Evolutionary conservation across 92 coral and sea anemone genomes (phyloP).

Genomic region (Parazoanthus swiftii): DNA sequence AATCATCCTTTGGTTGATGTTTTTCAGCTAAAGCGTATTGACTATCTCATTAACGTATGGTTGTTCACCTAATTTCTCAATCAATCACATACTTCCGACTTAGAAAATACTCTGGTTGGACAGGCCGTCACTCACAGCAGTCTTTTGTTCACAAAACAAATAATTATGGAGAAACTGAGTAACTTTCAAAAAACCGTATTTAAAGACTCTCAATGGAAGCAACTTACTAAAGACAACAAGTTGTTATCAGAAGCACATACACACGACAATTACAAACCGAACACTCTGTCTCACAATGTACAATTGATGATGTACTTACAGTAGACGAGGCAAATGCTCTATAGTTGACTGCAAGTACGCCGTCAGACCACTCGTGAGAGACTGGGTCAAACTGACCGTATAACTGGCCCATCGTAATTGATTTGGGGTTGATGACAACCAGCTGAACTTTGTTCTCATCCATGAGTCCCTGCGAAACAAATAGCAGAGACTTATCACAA

Average conservation of each 20-base stretch:
- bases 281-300: not conserved
- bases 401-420: conserved; percentile 97
- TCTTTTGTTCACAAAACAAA: not conserved
- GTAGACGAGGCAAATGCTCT: conserved; percentile 97
- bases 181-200: no score
- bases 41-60: no score
- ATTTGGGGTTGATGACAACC: conserved; percentile 91
- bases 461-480: conserved; percentile 71
- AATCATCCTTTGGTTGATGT: no score
- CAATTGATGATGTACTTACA: conserved; percentile 48
- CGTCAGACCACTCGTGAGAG: conserved; percentile 99
- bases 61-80: no score
- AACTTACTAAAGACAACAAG: not conserved
- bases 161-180: not conserved
- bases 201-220: not conserved
- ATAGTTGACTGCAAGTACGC: conserved; percentile 97
- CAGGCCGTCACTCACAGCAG: not conserved
- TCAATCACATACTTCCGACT: no score
- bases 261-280: not conserved
- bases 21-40: no score
- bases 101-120: not conserved
- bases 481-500: not conserved
- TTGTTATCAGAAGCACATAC: not conserved
- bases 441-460: conserved; percentile 96
- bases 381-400: conserved; percentile 99